Evolutionary conservation across 92 coral and sea anemone species (phyloP).

Genomic region (Virgularia gustaviana): DNA sequence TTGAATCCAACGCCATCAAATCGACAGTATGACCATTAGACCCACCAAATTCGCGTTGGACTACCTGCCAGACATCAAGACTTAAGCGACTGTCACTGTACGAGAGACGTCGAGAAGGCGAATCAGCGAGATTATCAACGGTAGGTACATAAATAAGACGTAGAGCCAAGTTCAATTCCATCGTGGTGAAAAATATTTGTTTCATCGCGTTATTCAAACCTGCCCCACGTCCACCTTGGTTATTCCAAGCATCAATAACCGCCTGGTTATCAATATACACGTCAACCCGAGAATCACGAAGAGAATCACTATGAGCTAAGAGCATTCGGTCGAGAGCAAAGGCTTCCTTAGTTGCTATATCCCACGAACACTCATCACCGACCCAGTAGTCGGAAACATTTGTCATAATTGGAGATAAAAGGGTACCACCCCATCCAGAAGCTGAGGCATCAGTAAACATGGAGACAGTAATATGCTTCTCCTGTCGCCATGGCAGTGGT

Average conservation of each 20-base stretch:
- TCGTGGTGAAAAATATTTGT: too few relatives aligned
- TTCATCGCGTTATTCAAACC: too few relatives aligned
- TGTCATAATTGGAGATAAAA: not conserved
- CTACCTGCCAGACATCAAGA: constrained; percentile 24
- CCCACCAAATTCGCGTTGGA: constrained; percentile 42
- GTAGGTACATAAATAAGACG: too few relatives aligned
- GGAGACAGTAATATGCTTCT: constrained; percentile 10
- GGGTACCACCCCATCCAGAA: constrained; percentile 28
- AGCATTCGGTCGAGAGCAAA: constrained; percentile 29
- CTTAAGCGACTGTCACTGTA: constrained; percentile 29
- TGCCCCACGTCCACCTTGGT: constrained; percentile 46
- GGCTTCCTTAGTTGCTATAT: constrained; percentile 45
- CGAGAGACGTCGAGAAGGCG: too few relatives aligned
- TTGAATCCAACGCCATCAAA: constrained; percentile 47
- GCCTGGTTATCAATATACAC: constrained; percentile 46
- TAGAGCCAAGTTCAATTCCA: too few relatives aligned
- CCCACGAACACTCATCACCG: constrained; percentile 13
- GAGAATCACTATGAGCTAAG: not conserved
- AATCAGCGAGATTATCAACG: too few relatives aligned
- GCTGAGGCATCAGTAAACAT: constrained; percentile 41
- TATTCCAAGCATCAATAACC: constrained; percentile 35
- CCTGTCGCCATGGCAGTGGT: constrained; percentile 41
- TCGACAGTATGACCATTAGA: not conserved
- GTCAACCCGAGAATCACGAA: constrained; percentile 35
- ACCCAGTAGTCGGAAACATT: constrained; percentile 41